Base-by-base conservation (phyloP, 2,888 invertebrate species). In the Agonopterix arenella region DNA sequence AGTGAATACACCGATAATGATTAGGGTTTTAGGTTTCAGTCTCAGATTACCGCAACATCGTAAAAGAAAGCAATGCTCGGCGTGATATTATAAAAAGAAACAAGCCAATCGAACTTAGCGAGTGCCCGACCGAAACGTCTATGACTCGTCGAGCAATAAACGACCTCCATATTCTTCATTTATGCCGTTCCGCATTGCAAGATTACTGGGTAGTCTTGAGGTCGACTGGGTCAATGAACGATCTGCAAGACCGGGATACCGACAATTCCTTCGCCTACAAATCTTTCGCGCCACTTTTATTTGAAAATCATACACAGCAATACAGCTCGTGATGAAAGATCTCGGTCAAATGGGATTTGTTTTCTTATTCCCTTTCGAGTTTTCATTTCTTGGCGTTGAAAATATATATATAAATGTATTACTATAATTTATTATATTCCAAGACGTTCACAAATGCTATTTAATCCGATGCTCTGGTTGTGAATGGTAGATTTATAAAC, bases 171-270 rank as follows among this genome's bases (percentile, higher is more conserved):
- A 70, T 70, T 71, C 62, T 54, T 73, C 70, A 70, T 72, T 70
- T 69, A 70, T 66, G 56, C 55, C 65, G 68, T 76, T 76, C 75
- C 76, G 73, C 75, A 73, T 75, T 73, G 73, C 71, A 59, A 64
- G 62, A 70, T 73, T 73, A 71, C 72, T 68, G 71, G 65, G 60
- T 67, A 69, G 67, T 70, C 73, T 65, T 63, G 68, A 70, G 69
- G 64, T 67, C 55, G 41, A 41, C 36, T 11, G 42, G 44, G 43
- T 44, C 48, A 16, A 11, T 56, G 52, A 52, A 48, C 48, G 44
- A 48, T 16, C 18, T 68, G 64, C 55, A 51, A 64, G 57, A 13
- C 43, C 11, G 43, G 43, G 43, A 11, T 28, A 28, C 28, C 28
- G 62, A 55, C 61, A 64, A 75, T 76, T 74, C 68, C 63, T 68